Conservation (phyloP, 2,113 vertebrate genomes). For the Oxyruncus cristatus region DNA sequence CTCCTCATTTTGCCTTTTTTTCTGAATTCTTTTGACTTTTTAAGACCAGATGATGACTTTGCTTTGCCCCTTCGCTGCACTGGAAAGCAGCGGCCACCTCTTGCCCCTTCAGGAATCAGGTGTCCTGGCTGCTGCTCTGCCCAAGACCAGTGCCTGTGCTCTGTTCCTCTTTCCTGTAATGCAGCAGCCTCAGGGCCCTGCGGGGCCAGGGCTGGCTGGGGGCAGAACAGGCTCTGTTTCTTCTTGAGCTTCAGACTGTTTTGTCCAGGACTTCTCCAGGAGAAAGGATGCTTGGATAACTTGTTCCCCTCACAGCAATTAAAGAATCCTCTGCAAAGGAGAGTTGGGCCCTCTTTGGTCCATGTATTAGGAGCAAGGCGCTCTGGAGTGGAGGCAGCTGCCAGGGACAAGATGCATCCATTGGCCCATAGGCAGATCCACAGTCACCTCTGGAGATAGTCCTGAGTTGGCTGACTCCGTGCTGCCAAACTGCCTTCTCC, state of each 20-base stretch:
- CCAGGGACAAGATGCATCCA: not conserved
- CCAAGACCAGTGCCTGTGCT: rapidly evolving
- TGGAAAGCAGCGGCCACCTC: not conserved
- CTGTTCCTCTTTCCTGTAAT: not conserved
- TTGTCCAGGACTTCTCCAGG: not conserved
- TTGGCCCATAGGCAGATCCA: not conserved
- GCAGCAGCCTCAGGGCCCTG: not conserved
- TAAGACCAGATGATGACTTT: not conserved
- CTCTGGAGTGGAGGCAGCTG: not conserved
- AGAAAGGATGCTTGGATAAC: not conserved
- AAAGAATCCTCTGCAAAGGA: not conserved
- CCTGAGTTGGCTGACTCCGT: not conserved
- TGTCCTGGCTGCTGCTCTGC: not conserved
- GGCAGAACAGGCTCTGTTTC: not conserved
- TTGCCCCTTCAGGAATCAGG: not conserved
- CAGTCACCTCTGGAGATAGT: rapidly evolving
- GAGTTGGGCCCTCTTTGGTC: not conserved
- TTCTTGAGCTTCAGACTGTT: not conserved
- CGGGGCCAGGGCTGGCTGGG: not conserved
- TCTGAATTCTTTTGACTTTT: not conserved
- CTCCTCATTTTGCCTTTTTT: constrained; percentile 6
- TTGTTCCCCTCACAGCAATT: not conserved
- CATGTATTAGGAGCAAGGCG: not conserved
- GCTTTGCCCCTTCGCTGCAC: not conserved
- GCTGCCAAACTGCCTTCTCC: not conserved